A percentile compares a stretch with the other conserved stretches of the same genome.
phyloP scores from a whole-genome alignment of 2,113 vertebrate species.

The Nanorana parkeri region DNA sequence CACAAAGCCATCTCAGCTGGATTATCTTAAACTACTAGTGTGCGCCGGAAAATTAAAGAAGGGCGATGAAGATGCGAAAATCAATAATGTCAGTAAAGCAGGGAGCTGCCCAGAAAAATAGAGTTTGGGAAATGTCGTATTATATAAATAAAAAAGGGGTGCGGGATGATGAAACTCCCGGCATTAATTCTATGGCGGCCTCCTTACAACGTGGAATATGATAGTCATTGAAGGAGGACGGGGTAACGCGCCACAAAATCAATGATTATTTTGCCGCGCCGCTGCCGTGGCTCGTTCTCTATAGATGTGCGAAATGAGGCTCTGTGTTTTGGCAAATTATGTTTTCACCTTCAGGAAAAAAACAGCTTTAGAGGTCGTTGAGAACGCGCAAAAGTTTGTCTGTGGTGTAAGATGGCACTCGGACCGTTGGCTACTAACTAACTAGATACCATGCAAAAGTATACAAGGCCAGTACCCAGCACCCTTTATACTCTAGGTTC shows the following conservation, averaged over 20 bases:
- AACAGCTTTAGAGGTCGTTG: conserved; percentile 33
- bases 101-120: conserved; percentile 22
- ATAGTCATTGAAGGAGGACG: background rate
- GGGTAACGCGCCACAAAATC: background rate
- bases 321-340: conserved; percentile 2
- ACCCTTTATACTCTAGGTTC: too few relatives aligned
- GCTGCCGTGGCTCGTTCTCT: conserved; percentile 3
- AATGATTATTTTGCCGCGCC: background rate
- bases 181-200: conserved; percentile 35
- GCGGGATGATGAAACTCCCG: background rate
- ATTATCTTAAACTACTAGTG: conserved; percentile 61
- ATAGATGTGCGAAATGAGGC: background rate
- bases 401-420: too few relatives aligned
- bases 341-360: conserved; percentile 33
- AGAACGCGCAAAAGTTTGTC: too few relatives aligned
- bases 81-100: conserved; percentile 26
- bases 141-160: conserved; percentile 23
- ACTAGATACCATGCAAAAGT: too few relatives aligned
- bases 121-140: conserved; percentile 40
- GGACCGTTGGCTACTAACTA: too few relatives aligned
- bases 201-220: conserved; percentile 1
- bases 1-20: conserved; percentile 68
- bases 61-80: conserved; percentile 68
- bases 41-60: conserved; percentile 68
- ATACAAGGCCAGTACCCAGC: too few relatives aligned